phyloP scores from a whole-genome alignment of 53 echinoderm and acorn worm species.

The Hippasteria phrygiana region DNA sequence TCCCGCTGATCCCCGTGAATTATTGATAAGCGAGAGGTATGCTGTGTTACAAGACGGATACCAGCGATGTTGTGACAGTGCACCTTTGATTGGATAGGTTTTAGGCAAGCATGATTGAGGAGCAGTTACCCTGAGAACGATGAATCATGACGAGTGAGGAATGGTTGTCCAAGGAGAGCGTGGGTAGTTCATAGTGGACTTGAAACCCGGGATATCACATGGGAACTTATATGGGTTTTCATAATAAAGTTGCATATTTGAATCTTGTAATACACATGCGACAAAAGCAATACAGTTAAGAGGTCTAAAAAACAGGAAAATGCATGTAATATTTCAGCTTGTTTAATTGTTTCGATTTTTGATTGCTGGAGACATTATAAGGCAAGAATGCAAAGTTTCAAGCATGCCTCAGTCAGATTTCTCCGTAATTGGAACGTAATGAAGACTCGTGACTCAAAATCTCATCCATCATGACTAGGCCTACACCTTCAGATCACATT shows the following conservation, averaged over 20 bases:
- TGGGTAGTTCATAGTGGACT: not conserved
- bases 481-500: not conserved
- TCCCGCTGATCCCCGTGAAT: conserved; percentile 1
- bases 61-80: not conserved
- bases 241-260: too few relatives aligned
- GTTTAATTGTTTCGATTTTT: too few relatives aligned
- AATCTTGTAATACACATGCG: too few relatives aligned
- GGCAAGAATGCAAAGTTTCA: too few relatives aligned
- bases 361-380: too few relatives aligned
- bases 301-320: too few relatives aligned
- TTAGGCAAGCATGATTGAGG: not conserved
- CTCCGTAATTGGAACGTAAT: not conserved
- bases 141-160: not conserved
- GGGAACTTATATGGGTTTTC: too few relatives aligned
- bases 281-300: too few relatives aligned
- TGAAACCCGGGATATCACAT: not conserved
- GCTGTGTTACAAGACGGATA: not conserved
- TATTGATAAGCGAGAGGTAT: not conserved
- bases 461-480: not conserved
- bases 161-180: not conserved
- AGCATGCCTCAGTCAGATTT: not conserved
- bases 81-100: not conserved
- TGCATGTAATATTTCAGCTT: too few relatives aligned
- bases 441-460: not conserved
- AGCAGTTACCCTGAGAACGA: not conserved